Evolutionary conservation across 2,888 invertebrate species (phyloP), one percentile per base, ranked within the genome.

Genomic region (Rhamnusium bicolor): DNA sequence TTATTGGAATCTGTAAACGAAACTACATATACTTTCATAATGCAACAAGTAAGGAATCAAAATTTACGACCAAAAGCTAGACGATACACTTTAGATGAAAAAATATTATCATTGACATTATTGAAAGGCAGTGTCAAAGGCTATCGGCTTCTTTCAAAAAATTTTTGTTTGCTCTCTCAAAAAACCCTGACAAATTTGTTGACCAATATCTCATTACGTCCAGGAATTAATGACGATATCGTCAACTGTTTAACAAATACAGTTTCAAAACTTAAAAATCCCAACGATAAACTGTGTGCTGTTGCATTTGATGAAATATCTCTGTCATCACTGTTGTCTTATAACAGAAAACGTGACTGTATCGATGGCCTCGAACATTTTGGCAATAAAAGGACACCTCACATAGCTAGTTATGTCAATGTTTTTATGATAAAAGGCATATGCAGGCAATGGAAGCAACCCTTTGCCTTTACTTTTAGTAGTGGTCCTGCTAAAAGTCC

Each of bases 21-120:
- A 49, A 16, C 46, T 12, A 61, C 61, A 6, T 61, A 61, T 40
- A 61, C 19, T 19, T 61, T 61, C 24, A 46, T 61, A 12, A 32
- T 61, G 40, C 24, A 16, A n/a, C 46, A 61, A 46, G 32, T 61
- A 32, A 61, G 24, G n/a, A 40, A 32, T 32, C 61, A 46, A 61
- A 32, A 19, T 18, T 19, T 32, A 21, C 29, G n/a, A 46, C 19
- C 61, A 19, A 40, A 21, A 61, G 32, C 40, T 6, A 40, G 61
- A 14, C 1, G 63, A 8, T 73, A 47, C 27, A 56, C 65, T 1
- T 47, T 73, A 29, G 58, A 73, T 6, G 69, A 69, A 16, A 73
- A 73, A 54, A 27, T 63, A n/a, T 62, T 73, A 10, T 51, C 69
- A 12, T 51, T 73, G 12, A 32, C 65, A 19, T 40, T 73, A 16